These are phyloP conservation scores for Ciconia boyciana DNA, from an alignment of 2,113 vertebrate genomes.

Conservation along the genomic window DNA sequence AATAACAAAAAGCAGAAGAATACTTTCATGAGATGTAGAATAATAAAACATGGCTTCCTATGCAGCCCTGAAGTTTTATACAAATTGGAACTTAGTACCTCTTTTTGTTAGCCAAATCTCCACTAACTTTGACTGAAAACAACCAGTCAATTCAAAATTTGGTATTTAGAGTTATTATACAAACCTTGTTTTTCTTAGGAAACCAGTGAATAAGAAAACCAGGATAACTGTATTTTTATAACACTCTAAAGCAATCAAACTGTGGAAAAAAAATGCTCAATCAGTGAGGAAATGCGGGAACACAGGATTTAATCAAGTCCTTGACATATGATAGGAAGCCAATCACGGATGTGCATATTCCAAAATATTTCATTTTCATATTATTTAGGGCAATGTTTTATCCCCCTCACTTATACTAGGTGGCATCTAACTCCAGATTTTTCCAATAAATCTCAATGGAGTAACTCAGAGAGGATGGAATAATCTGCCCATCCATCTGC, in stretches of 20 bases:
- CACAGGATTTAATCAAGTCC: constrained; percentile 13
- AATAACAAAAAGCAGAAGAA: not conserved
- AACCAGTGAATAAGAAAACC: not conserved
- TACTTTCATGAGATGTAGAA: not conserved
- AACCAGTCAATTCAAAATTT: not conserved
- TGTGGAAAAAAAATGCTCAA: not conserved
- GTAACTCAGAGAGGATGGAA: not conserved
- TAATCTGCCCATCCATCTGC: not conserved
- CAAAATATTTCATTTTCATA: constrained; percentile 3
- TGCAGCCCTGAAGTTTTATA: not conserved
- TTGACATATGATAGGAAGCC: not conserved
- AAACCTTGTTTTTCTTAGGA: not conserved
- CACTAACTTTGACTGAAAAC: not conserved
- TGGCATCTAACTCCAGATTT: not conserved
- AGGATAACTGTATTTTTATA: not conserved
- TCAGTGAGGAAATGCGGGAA: constrained; percentile 23
- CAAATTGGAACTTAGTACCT: not conserved
- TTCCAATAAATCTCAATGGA: not conserved
- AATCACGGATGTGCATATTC: not conserved
- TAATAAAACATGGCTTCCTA: not conserved
- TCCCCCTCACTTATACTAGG: not conserved
- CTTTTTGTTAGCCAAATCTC: not conserved
- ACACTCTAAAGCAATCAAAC: constrained; percentile 17
- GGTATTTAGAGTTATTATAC: not conserved
- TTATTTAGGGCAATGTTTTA: constrained; percentile 1